These are phyloP conservation scores for Alectura lathami DNA, from an alignment of 2,113 vertebrate species.

Conservation along the genomic window DNA sequence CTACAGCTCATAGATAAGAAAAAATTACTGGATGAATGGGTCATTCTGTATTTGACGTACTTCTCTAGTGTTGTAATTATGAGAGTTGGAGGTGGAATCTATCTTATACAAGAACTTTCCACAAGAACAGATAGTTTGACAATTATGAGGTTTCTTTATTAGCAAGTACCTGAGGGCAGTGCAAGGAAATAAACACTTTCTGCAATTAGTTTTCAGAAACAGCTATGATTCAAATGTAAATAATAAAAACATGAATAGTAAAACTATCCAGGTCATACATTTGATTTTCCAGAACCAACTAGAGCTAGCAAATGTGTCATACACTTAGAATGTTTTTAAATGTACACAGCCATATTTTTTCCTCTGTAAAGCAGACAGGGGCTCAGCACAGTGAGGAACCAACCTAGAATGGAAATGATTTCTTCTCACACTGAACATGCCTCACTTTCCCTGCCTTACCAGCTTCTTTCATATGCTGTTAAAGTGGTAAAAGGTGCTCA, in stretches of 20 bases:
- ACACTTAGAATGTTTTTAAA: neutral
- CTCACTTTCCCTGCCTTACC: neutral
- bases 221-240: neutral
- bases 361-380: neutral
- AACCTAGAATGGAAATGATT: neutral
- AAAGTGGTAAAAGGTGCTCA: neutral
- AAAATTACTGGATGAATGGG: neutral
- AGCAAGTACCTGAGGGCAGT: neutral
- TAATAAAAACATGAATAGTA: neutral
- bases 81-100: neutral
- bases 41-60: neutral
- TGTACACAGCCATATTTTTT: neutral
- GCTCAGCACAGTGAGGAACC: neutral
- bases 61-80: neutral
- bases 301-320: neutral
- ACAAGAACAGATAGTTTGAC: neutral
- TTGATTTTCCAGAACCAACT: neutral
- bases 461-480: neutral
- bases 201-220: constrained; percentile 3
- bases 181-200: neutral
- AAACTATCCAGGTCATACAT: neutral
- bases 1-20: neutral
- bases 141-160: neutral
- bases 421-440: neutral
- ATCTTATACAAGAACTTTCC: neutral